These are phyloP conservation scores for Coptodon bakossiorum DNA, from an alignment of 2,113 vertebrate species.

Conservation along the genomic window DNA sequence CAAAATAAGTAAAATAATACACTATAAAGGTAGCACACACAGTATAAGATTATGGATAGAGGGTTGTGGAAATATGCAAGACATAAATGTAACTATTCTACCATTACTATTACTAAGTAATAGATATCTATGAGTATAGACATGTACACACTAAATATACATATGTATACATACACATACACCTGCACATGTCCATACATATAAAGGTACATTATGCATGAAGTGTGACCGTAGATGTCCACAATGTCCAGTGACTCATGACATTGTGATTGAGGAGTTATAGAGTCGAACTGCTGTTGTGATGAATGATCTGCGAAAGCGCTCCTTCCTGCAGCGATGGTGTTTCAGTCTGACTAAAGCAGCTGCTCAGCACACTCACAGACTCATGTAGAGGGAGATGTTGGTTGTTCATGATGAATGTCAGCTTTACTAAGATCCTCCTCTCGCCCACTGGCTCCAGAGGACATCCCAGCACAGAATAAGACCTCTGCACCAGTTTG, in stretches of 20 bases:
- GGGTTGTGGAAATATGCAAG: neutral
- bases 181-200: neutral
- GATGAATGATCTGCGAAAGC: neutral
- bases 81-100: neutral
- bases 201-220: neutral
- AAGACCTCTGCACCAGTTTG: neutral
- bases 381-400: neutral
- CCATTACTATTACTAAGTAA: neutral
- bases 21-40: neutral
- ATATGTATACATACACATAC: neutral
- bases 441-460: neutral
- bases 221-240: neutral
- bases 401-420: neutral
- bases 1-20: neutral
- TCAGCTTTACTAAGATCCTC: neutral
- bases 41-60: neutral
- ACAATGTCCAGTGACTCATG: neutral
- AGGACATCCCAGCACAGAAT: neutral
- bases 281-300: neutral
- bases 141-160: neutral
- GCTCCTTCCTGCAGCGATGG: neutral
- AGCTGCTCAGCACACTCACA: neutral
- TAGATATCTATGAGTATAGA: neutral
- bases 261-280: neutral
- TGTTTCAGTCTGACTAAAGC: neutral